These are phyloP conservation scores for Masnerella sp. DNA, from an alignment of 2,888 invertebrate species.

Conservation along the genomic window DNA sequence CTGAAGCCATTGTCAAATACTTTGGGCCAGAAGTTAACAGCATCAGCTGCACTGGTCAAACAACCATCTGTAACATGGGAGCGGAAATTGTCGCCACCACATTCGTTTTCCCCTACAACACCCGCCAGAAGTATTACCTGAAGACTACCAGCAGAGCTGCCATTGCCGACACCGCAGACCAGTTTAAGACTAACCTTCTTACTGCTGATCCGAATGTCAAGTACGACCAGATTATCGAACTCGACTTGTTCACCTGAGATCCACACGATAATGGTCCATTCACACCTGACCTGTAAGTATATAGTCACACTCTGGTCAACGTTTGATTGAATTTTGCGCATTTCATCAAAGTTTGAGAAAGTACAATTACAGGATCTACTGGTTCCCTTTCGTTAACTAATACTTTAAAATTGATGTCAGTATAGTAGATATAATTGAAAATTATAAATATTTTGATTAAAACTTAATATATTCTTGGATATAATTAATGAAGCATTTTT, in stretches of 20 bases:
- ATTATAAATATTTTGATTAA: no score
- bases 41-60: slow-evolving; percentile 99
- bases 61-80: slow-evolving; percentile 99
- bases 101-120: slow-evolving; percentile 97
- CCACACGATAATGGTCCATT: slow-evolving; percentile 99
- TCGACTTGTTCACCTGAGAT: slow-evolving; percentile 93
- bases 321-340: no score
- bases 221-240: slow-evolving; percentile 94
- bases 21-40: slow-evolving; percentile 98
- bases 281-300: slow-evolving; percentile 98
- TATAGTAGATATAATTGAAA: no score
- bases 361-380: no score
- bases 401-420: no score
- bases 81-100: slow-evolving; percentile 99
- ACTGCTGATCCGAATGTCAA: slow-evolving; percentile 89
- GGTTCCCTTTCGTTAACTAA: no score
- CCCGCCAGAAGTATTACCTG: slow-evolving; percentile 95
- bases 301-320: no score
- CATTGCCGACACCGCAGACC: slow-evolving; percentile 87
- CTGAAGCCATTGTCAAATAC: slow-evolving; percentile 99
- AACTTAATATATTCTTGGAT: no score
- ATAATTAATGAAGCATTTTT: no score
- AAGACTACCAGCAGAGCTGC: slow-evolving; percentile 88
- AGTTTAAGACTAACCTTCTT: slow-evolving; percentile 84
- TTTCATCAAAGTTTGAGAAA: no score